phyloP scores from a whole-genome alignment of 2,113 vertebrate genomes.

The Copsychus sechellarum region DNA sequence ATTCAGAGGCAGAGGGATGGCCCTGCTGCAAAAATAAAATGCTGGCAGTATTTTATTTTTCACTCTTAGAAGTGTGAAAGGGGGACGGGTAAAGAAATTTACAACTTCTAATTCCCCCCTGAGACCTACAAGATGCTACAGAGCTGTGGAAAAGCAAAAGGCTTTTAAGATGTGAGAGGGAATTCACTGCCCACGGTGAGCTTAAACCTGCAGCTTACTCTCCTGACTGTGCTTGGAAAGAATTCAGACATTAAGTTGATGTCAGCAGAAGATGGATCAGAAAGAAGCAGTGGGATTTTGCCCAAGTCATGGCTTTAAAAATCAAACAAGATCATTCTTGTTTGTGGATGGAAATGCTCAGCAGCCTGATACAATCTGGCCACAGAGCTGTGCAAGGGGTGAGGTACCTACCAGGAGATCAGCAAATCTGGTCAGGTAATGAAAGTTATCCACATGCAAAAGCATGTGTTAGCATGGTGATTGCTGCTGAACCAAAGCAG shows the following conservation, averaged over 20 bases:
- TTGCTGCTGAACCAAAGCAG: neutral
- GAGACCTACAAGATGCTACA: neutral
- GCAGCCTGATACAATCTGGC: neutral
- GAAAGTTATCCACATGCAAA: neutral
- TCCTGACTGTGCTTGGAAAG: neutral
- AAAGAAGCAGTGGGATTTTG: neutral
- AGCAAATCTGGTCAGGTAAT: constrained; percentile 8
- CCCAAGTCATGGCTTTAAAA: neutral
- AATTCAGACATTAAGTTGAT: neutral
- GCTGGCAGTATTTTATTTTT: constrained; percentile 46
- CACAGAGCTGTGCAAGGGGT: neutral
- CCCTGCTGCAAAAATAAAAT: constrained; percentile 21
- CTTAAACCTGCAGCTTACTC: neutral
- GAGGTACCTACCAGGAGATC: neutral
- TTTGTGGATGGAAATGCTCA: neutral
- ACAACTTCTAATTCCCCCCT: neutral
- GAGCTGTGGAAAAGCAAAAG: constrained; percentile 6
- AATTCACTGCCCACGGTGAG: neutral
- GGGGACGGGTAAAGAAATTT: constrained; percentile 3
- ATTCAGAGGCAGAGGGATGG: constrained; percentile 43
- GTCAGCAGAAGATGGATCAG: neutral
- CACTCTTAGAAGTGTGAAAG: constrained; percentile 43
- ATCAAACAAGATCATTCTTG: neutral
- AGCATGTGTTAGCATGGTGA: neutral
- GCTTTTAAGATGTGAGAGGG: neutral